Evolutionary conservation across 2,888 invertebrate genomes (phyloP).

Genomic region (Celastrina argiolus): DNA sequence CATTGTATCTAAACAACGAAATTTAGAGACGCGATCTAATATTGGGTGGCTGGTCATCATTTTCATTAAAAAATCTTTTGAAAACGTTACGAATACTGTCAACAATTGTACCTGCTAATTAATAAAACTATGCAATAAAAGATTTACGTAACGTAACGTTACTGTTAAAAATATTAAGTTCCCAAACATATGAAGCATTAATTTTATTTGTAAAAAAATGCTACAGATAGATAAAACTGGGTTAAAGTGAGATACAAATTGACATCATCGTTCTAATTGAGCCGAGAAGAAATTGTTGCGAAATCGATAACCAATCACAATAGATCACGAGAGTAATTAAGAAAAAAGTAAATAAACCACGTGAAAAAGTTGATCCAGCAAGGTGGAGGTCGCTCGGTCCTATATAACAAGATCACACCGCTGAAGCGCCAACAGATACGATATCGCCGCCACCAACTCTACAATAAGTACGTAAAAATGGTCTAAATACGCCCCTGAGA

Average conservation of each 20-base stretch:
- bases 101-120: too few relatives aligned
- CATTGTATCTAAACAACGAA: too few relatives aligned
- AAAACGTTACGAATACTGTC: too few relatives aligned
- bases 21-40: too few relatives aligned
- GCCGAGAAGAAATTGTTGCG: background rate
- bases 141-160: too few relatives aligned
- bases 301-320: background rate
- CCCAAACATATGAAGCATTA: background rate
- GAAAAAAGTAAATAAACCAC: slow-evolving; percentile 29
- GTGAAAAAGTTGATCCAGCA: slow-evolving; percentile 46
- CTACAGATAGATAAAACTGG: background rate
- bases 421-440: slow-evolving; percentile 60
- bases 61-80: too few relatives aligned
- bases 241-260: background rate
- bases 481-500: slow-evolving; percentile 43
- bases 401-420: slow-evolving; percentile 66
- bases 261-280: background rate
- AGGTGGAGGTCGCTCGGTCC: slow-evolving; percentile 64
- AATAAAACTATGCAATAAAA: too few relatives aligned
- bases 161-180: too few relatives aligned
- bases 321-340: background rate
- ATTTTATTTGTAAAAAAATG: background rate
- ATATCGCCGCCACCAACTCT: slow-evolving; percentile 62
- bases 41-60: too few relatives aligned
- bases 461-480: slow-evolving; percentile 57